Percentiles rank a stretch among this genome's conserved stretches.
These are phyloP conservation scores for Lasioglossum lativentre DNA, from an alignment of 2,888 invertebrate species.

Conservation along the genomic window DNA sequence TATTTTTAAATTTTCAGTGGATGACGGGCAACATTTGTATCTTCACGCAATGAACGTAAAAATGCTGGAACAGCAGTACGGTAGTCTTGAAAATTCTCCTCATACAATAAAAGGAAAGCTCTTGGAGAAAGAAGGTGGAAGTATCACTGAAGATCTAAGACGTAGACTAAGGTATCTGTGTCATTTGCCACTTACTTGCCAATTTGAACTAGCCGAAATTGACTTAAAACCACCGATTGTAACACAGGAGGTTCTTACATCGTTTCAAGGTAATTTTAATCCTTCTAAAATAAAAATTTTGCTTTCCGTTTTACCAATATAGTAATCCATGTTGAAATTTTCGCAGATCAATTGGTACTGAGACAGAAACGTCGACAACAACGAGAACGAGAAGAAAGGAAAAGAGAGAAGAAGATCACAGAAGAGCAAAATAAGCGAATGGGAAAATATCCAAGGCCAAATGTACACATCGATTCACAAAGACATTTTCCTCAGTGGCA, in stretches of 20 bases:
- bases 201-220: constrained; percentile 96
- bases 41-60: constrained; percentile 95
- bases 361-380: constrained; percentile 90
- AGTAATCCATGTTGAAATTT: constrained; percentile 1
- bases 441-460: constrained; percentile 88
- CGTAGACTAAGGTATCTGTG: constrained; percentile 91
- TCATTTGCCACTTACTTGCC: constrained; percentile 96
- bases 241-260: constrained; percentile 88
- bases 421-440: constrained; percentile 90
- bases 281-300: not conserved
- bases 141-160: constrained; percentile 93
- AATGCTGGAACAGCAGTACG: constrained; percentile 95
- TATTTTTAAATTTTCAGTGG: constrained; percentile 85
- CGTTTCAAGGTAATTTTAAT: constrained; percentile 88
- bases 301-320: not conserved
- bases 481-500: constrained; percentile 87
- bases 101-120: constrained; percentile 90
- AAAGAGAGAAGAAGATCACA: constrained; percentile 91
- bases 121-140: constrained; percentile 94
- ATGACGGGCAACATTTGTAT: constrained; percentile 96
- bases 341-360: constrained; percentile 89
- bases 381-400: constrained; percentile 91
- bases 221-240: constrained; percentile 91
- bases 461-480: constrained; percentile 88
- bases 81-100: constrained; percentile 92